Evolutionary conservation across 2,888 invertebrate species (phyloP).

Genomic region (Synergus umbraculus): DNA sequence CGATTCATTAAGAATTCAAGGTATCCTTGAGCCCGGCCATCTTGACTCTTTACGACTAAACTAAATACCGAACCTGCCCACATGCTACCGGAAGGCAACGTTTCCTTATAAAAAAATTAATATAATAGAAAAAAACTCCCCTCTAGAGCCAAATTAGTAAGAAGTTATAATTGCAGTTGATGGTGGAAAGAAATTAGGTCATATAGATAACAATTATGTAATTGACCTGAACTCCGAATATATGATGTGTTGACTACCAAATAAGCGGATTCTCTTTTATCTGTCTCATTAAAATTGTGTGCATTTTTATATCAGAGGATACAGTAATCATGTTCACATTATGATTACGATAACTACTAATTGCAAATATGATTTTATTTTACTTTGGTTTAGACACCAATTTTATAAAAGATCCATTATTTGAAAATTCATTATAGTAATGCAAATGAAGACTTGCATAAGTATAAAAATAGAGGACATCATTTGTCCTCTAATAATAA

Average conservation of each 20-base stretch:
- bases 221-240: not conserved
- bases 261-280: not conserved
- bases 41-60: constrained; percentile 7
- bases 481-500: too few species aligned
- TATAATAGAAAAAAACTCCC: not conserved
- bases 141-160: too few species aligned
- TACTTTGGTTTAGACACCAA: not conserved
- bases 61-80: not conserved
- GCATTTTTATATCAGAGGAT: not conserved
- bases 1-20: constrained; percentile 42
- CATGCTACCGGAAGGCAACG: constrained; percentile 8
- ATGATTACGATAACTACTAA: not conserved
- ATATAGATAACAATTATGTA: not conserved
- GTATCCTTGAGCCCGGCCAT: constrained; percentile 27
- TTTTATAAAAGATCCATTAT: too few species aligned
- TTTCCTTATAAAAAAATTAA: not conserved
- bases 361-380: not conserved
- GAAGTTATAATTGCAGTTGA: not conserved
- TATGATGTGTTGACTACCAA: not conserved
- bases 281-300: not conserved
- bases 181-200: not conserved
- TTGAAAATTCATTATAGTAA: too few species aligned
- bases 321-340: not conserved
- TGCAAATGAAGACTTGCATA: too few species aligned
- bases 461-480: not conserved